Conservation (phyloP, 35 echinoderm and acorn worm species). For the Ptychodera flava region DNA sequence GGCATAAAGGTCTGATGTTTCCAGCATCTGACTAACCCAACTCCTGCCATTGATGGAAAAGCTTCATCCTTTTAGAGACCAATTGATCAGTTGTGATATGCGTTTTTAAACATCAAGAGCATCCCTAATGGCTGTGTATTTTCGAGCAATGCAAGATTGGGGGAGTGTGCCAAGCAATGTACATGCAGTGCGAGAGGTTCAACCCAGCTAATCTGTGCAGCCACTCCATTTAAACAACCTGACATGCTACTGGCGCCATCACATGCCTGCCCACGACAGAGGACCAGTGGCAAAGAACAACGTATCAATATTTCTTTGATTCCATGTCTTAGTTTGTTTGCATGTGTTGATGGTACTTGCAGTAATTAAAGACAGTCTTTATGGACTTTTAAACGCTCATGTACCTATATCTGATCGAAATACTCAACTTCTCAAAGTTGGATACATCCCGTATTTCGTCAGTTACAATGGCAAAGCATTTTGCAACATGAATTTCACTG, state of each 20-base stretch:
- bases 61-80: too few relatives aligned
- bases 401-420: conserved; percentile 35
- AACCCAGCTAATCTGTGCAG: conserved; percentile 42
- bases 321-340: conserved; percentile 4
- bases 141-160: conserved; percentile 32
- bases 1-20: conserved; percentile 15
- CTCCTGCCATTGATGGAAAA: conserved; percentile 22
- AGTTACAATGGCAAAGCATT: conserved; percentile 9
- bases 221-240: conserved; percentile 44
- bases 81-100: conserved; percentile 27
- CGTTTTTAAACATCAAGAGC: background rate
- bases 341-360: conserved; percentile 26
- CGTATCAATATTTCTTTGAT: conserved; percentile 17
- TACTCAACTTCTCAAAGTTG: conserved; percentile 20
- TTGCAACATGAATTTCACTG: background rate
- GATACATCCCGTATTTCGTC: conserved; percentile 51
- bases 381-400: conserved; percentile 4
- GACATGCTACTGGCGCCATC: conserved; percentile 51
- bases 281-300: conserved; percentile 23
- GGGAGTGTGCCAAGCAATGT: conserved; percentile 39
- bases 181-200: conserved; percentile 27
- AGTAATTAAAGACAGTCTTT: conserved; percentile 24
- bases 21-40: conserved; percentile 16
- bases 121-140: background rate
- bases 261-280: conserved; percentile 55